Base-by-base conservation (phyloP, 2,113 vertebrate genomes). In the Lipophrys pholis region DNA sequence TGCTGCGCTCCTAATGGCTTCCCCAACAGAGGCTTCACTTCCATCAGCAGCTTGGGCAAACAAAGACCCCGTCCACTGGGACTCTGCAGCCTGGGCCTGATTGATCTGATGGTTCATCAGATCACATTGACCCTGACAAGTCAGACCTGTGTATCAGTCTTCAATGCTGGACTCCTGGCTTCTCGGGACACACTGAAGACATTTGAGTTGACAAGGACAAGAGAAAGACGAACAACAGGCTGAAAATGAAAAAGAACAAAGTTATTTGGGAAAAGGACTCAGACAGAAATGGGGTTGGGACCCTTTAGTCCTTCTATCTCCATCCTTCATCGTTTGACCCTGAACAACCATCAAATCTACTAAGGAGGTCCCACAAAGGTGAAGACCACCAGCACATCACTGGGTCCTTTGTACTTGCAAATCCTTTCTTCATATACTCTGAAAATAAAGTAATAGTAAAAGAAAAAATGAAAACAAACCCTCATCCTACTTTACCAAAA, bases 1-100 rank as follows among this genome's bases (percentile, higher is more conserved):
- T 67, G 82, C 86, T 83, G 87, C 30, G 81, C 68, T 86, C 75
- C 81, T 94, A 93, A 93, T 92, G 90, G 92, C 72, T 93, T 90
- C 79, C 73, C 84, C 78, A 78, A 93, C 92, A 93, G 87, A 89
- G 84, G 81, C 85, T 92, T 92, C 53, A 64, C 82, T 88, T 93
- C 91, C 83, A 83, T 92, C 92, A 86, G 90, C 82, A 52, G 85
- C 87, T 82, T 87, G 82, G 73, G 85, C 84, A 92, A 92, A 93
- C 91, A 91, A 87, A 89, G 76, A 64, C 58, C 39, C 41, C 16
- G 73, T 91, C 88, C 88, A 90, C 21, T 66, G 72, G 89, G 87
- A 92, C 76, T 77, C 71, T 69, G 55, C 65, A 46, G 78, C 69
- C 68, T 80, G 70, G 21, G 57, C 73, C 67, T 84, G 89, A 87